Evolutionary conservation across 1,140 invertebrate genomes (phyloP).

Genomic region (Dendrolimus punctatus): DNA sequence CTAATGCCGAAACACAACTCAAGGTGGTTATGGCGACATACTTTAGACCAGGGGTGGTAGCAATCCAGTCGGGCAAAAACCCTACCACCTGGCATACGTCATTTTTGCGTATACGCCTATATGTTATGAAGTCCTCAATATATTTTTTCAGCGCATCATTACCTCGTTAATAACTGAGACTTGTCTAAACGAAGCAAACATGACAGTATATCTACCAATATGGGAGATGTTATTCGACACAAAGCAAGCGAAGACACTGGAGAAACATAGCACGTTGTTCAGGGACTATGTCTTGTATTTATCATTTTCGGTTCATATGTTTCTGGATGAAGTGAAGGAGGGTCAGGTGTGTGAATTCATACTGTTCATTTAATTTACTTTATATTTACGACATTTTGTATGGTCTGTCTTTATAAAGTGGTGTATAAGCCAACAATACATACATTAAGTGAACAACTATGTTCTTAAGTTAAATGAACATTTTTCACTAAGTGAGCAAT

Average conservation of each 20-base stretch:
- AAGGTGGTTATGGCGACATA: no score
- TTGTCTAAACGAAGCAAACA: constrained; percentile 2
- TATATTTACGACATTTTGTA: background rate
- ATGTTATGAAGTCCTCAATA: no score
- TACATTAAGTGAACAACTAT: no score
- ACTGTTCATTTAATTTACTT: background rate
- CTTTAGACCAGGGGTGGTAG: no score
- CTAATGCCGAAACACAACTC: no score
- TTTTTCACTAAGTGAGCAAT: no score
- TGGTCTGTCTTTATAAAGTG: background rate
- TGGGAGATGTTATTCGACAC: constrained; percentile 15
- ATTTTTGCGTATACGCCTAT: no score
- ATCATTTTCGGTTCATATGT: constrained; percentile 2
- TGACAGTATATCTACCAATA: constrained; percentile 8
- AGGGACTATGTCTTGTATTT: constrained; percentile 16
- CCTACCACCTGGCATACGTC: no score
- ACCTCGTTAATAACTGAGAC: constrained; percentile 12
- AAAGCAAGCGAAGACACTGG: background rate
- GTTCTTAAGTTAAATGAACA: no score
- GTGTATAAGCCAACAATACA: no score
- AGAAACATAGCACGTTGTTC: constrained; percentile 4
- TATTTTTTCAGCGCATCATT: no score
- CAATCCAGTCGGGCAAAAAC: no score
- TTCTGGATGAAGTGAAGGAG: background rate
- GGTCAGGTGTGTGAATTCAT: background rate